Evolutionary conservation across 2,113 vertebrate genomes (phyloP), one percentile per base, ranked within the genome.

Genomic region (Chaenogobius annularis): DNA sequence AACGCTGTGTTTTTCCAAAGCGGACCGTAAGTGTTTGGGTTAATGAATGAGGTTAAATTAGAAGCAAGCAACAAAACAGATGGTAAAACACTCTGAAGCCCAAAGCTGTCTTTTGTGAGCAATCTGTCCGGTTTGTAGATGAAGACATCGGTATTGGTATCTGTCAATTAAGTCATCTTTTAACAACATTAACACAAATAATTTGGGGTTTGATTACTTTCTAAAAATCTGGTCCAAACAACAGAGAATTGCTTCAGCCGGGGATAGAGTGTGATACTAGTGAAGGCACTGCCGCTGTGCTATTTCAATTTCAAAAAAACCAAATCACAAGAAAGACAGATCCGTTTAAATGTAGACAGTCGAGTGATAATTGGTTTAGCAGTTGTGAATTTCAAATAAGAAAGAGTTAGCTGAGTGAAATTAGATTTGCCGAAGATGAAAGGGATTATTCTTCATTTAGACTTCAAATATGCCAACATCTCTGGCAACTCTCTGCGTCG

Each of bases 381-480:
- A 58, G 55, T 58, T 58, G 55, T 58, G 55, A 58, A 58, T 58
- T 58, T 58, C 55, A 58, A 58, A 58, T 58, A 58, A 58, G 55
- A 58, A 26, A 26, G 55, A 58, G 55, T 58, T 58, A 58, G 55
- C 55, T 26, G 55, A 26, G 55, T 58, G 23, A 26, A 58, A 58
- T 58, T 13, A 58, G 55, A 58, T 58, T 58, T 58, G 22, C 55
- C 5, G 55, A 58, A 26, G 55, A 58, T 58, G 55, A 58, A 26
- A 58, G 22, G 55, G n/a, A 26, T 58, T 58, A 58, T 58, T 58
- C 55, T 58, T 26, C 22, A 58, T 58, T 58, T 58, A 26, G 55
- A 26, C 22, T 58, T 58, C 22, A 23, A 26, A 14, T 58, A 26
- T 7, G 22, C 22, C 55, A 58, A 14, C 22, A 7, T 13, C 12